These are phyloP conservation scores for Chiroxiphia lanceolata DNA, from an alignment of 2,797 vertebrate genomes.

Conservation along the genomic window DNA sequence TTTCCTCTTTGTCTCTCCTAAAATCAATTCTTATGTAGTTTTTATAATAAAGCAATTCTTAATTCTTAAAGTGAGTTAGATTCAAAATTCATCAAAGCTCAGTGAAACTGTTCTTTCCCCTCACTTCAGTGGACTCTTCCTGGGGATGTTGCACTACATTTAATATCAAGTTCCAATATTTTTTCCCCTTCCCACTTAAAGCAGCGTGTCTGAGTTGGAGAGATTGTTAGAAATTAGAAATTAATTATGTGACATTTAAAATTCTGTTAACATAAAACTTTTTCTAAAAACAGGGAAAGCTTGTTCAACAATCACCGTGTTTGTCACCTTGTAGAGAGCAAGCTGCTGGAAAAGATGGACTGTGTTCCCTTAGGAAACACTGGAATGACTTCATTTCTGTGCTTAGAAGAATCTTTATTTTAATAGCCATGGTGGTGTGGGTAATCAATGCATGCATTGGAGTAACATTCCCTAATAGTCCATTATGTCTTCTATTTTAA, in stretches of 20 bases:
- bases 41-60: background rate
- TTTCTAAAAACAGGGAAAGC: background rate
- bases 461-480: slow-evolving; percentile 44
- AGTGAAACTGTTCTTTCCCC: background rate
- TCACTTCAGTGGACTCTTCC: background rate
- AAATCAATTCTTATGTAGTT: background rate
- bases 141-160: background rate
- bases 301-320: background rate
- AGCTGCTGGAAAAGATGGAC: background rate
- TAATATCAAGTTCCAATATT: background rate
- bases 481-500: slow-evolving; percentile 53
- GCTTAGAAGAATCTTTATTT: slow-evolving; percentile 22
- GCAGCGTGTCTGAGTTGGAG: background rate
- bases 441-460: slow-evolving; percentile 52
- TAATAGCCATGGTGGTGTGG: slow-evolving; percentile 26
- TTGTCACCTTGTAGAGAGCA: background rate
- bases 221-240: background rate
- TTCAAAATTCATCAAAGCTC: background rate
- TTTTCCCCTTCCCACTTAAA: background rate
- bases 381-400: slow-evolving; percentile 24
- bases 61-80: background rate
- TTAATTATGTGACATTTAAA: background rate
- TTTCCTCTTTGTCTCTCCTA: background rate
- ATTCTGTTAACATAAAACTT: background rate
- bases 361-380: slow-evolving; percentile 1